Evolutionary conservation across 2,797 vertebrate species (phyloP).

Genomic region (Salarias fasciatus): DNA sequence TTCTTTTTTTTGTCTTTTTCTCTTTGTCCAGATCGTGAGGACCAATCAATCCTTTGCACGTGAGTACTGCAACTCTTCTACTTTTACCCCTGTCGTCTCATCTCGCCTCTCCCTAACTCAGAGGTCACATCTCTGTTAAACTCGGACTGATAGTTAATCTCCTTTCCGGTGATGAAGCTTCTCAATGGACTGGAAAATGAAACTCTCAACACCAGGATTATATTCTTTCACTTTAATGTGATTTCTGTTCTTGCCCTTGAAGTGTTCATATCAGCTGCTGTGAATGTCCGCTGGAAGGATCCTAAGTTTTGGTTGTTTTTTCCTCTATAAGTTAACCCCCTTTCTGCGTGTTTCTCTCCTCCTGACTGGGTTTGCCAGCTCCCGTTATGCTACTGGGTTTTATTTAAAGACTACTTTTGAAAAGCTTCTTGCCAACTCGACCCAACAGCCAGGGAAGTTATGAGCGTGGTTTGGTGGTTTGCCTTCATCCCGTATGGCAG

Average conservation of each 20-base stretch:
- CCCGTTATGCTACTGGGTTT: conserved; percentile 43
- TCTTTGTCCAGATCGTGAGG: conserved; percentile 79
- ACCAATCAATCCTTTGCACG: conserved; percentile 86
- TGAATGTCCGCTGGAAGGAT: not conserved
- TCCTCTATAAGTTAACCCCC: not conserved
- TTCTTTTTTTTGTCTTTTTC: conserved; percentile 23
- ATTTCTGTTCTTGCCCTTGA: conserved; percentile 1
- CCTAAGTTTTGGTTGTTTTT: conserved; percentile 15
- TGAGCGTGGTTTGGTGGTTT: conserved; percentile 63
- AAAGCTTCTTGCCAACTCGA: conserved; percentile 57
- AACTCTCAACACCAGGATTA: conserved; percentile 17
- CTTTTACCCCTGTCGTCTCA: too few species aligned
- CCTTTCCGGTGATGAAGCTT: conserved; percentile 32
- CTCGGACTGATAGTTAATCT: conserved; percentile 1
- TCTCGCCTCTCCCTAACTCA: not conserved
- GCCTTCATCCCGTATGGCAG: conserved; percentile 55
- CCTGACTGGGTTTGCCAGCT: conserved; percentile 34
- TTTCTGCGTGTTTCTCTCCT: conserved; percentile 19
- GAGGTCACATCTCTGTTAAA: conserved; percentile 14
- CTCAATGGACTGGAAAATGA: conserved; percentile 44
- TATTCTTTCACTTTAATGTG: conserved; percentile 15
- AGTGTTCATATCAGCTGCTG: not conserved
- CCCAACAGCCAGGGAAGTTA: conserved; percentile 48
- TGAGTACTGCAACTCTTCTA: conserved; percentile 62
- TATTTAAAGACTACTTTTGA: conserved; percentile 67